Evolutionary conservation across 1,140 invertebrate genomes (phyloP), one percentile per base, ranked within the genome.

Genomic region (Callitettix versicolor): DNA sequence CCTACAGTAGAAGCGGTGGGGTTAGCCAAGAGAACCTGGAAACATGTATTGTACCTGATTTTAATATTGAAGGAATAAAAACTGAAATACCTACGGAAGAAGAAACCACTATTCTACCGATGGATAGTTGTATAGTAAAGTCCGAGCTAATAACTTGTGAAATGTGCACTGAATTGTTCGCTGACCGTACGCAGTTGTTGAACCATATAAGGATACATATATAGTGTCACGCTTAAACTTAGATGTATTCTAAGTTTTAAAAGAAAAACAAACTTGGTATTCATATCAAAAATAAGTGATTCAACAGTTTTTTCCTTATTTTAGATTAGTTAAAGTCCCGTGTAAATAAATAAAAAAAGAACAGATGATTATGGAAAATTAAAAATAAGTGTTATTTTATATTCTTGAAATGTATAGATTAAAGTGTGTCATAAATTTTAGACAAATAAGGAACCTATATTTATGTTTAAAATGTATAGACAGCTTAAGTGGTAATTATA

Each of bases 181-280:
- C 77, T 1, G 79, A 82, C 58, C 77, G 84, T 38, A 79, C 81
- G 36, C 81, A 86, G 56, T 70, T 88, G 11, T 68, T 88, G 40
- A 73, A 82, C 2, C 86, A 88, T 67, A 85, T 89, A 55, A 82
- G 84, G 15, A 80, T 88, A 64, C 85, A 89, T 67, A 88, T 88
- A 72, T 87, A 62, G 53, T 58, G 48, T 20, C 53, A 55, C 48
- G 48, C 48, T 17, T 18, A 17, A 6, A 38, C 48, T 51, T 51
- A 51, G 48, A 48, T 22, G 12, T 3, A n/a, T 20, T 48, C 46
- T 48, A 33, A 48, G 46, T 48, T 20, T 46, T 30, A 30, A 30
- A 30, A 9, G 26, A 30, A 30, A 30, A 30, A 30, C 26, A 30
- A 4, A 4, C 3, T 30, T 30, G 26, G 9, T 30, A 30, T 30